Percentiles rank a stretch among this genome's conserved stretches.
phyloP scores from a whole-genome alignment of 2,888 invertebrate species.

The Diadromus collaris region DNA sequence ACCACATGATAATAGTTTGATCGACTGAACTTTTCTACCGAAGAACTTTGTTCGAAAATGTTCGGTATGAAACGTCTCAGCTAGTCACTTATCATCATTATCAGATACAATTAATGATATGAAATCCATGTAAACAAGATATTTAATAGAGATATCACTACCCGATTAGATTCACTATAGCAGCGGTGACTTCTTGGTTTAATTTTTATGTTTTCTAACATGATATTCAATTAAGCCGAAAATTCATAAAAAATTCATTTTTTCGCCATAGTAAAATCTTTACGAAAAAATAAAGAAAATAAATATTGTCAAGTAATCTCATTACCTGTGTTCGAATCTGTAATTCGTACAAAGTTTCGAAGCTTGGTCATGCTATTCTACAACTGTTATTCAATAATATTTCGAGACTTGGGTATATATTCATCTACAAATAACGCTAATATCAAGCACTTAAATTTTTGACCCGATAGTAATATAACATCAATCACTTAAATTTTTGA shows the following conservation, averaged over 20 bases:
- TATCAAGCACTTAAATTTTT: neutral
- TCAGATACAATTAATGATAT: neutral
- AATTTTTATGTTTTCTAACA: neutral
- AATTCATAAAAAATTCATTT: no score
- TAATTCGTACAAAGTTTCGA: neutral
- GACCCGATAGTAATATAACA: no score
- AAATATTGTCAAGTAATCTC: neutral
- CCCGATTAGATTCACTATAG: neutral
- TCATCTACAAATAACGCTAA: neutral
- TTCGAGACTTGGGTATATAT: no score
- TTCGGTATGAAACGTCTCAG: neutral
- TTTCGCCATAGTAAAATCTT: neutral
- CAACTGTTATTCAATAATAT: no score
- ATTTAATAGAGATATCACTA: neutral
- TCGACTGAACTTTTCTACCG: neutral
- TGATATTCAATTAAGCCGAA: neutral
- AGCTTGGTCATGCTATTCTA: neutral
- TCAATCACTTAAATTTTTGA: no score
- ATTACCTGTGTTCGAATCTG: neutral
- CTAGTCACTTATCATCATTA: neutral
- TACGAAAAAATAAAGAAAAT: neutral
- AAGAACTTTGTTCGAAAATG: neutral
- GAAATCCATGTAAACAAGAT: neutral
- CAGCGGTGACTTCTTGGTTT: neutral
- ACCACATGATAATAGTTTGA: no score